Evolutionary conservation across 2,113 vertebrate genomes (phyloP).

Genomic region (Prunella fulvescens): DNA sequence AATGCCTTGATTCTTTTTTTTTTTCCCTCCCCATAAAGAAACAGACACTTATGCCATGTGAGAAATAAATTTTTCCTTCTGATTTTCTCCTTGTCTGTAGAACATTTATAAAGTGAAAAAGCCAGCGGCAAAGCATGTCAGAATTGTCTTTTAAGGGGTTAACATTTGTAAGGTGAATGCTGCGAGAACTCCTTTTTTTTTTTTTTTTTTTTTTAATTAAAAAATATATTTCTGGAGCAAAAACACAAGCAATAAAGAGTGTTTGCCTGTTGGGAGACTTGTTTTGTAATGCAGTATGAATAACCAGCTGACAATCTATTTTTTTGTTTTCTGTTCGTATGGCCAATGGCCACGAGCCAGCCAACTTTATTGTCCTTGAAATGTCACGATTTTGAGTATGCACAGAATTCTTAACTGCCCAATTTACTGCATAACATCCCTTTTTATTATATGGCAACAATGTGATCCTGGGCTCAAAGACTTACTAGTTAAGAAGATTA

Average conservation of each 20-base stretch:
- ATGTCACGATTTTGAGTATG: slow-evolving; percentile 70
- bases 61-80: slow-evolving; percentile 41
- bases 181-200: background rate
- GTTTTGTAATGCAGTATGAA: slow-evolving; percentile 69
- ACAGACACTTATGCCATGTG: background rate
- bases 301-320: slow-evolving; percentile 63
- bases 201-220: slow-evolving; percentile 53
- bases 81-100: slow-evolving; percentile 24
- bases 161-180: slow-evolving; percentile 68
- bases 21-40: background rate
- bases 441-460: slow-evolving; percentile 73
- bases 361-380: slow-evolving; percentile 76
- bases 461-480: slow-evolving; percentile 71
- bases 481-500: slow-evolving; percentile 76
- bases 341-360: slow-evolving; percentile 69
- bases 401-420: slow-evolving; percentile 71
- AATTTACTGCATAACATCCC: slow-evolving; percentile 72
- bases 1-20: background rate
- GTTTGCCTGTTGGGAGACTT: slow-evolving; percentile 69
- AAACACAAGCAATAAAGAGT: slow-evolving; percentile 63
- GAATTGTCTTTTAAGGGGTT: slow-evolving; percentile 55
- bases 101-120: slow-evolving; percentile 51
- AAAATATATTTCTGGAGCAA: slow-evolving; percentile 67
- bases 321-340: slow-evolving; percentile 58
- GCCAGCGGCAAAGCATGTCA: slow-evolving; percentile 48